These are phyloP conservation scores for Pluvianellus socialis DNA, from an alignment of 2,113 vertebrate genomes.

Conservation along the genomic window DNA sequence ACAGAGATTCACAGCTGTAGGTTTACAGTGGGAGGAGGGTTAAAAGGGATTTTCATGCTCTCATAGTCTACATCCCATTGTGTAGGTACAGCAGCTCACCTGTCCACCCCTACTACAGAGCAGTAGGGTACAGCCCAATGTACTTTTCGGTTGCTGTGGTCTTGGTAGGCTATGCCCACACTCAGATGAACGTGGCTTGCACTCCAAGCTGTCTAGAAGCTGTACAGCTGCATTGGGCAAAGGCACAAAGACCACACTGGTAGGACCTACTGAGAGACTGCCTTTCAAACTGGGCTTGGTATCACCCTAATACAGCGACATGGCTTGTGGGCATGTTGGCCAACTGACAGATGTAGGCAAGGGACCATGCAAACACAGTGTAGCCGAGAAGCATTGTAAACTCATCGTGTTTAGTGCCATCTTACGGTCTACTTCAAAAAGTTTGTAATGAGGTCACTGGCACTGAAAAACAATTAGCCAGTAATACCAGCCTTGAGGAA, in stretches of 20 bases:
- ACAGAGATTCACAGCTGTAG: not conserved
- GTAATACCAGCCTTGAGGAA: not conserved
- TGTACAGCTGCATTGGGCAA: not conserved
- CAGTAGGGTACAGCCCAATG: not conserved
- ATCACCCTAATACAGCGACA: rapidly evolving
- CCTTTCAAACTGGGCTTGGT: not conserved
- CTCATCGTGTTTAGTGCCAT: rapidly evolving
- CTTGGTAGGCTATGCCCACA: not conserved
- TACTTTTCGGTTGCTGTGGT: not conserved
- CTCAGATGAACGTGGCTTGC: not conserved
- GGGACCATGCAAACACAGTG: rapidly evolving
- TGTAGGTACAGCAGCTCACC: not conserved
- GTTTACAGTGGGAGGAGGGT: not conserved
- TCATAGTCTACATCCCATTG: not conserved
- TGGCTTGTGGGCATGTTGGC: not conserved
- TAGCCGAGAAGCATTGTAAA: not conserved
- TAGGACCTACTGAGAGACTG: no score
- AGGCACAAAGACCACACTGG: not conserved
- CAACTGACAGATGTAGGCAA: not conserved
- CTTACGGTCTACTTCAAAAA: not conserved
- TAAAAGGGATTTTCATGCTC: not conserved
- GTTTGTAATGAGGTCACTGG: not conserved
- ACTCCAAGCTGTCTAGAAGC: not conserved
- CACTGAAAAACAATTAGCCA: not conserved
- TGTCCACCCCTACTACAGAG: not conserved